Percentiles rank a stretch among this genome's conserved stretches.
Conservation (phyloP, 2,113 vertebrate species). For the Elephas maximus region DNA sequence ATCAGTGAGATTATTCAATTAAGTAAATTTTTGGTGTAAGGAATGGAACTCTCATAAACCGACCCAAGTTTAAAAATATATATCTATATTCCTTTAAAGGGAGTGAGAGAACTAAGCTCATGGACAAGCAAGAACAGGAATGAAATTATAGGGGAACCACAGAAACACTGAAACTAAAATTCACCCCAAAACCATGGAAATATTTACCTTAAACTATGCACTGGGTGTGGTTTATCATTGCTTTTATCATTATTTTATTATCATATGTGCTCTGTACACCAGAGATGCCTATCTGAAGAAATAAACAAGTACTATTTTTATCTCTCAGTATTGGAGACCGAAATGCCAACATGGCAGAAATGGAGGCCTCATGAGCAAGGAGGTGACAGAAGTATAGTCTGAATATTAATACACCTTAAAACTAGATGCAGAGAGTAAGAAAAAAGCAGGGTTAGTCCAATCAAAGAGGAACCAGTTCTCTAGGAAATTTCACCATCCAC, state of each 20-base stretch:
- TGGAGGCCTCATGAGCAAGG: not conserved
- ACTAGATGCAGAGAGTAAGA: not conserved
- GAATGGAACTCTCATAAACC: not conserved
- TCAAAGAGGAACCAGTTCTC: not conserved
- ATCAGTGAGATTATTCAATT: not conserved
- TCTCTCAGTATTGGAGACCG: not conserved
- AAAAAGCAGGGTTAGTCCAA: not conserved
- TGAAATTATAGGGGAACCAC: not conserved
- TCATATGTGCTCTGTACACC: not conserved
- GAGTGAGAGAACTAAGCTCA: not conserved
- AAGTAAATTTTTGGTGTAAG: not conserved
- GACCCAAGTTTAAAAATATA: not conserved
- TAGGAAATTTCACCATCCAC: not conserved
- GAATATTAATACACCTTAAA: not conserved
- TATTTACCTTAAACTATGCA: not conserved
- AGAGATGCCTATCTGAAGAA: not conserved
- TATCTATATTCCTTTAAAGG: not conserved
- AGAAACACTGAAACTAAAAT: not conserved
- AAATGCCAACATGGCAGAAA: not conserved
- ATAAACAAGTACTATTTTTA: not conserved
- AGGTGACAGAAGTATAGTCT: not conserved
- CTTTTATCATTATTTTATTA: conserved; percentile 29
- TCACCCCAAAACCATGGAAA: not conserved
- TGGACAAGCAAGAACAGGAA: not conserved
- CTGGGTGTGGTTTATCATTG: not conserved